Conservation (phyloP, 2,797 vertebrate genomes). For the Phrynocephalus vlangalii region DNA sequence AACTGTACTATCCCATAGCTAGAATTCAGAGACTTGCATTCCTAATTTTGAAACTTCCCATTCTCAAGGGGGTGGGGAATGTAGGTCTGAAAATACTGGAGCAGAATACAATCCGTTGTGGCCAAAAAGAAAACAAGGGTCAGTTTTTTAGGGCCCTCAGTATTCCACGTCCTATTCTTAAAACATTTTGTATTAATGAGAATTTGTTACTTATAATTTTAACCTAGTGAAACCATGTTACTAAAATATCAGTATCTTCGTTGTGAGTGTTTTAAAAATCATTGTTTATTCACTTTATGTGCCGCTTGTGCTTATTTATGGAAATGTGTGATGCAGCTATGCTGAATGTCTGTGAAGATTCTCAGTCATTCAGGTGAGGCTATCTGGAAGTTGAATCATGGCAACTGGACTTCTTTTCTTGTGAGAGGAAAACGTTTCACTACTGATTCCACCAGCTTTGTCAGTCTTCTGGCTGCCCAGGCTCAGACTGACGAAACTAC, state of each 20-base stretch:
- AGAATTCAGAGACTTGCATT: neutral
- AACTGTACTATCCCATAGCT: neutral
- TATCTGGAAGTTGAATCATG: too few species aligned
- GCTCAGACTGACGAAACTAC: too few species aligned
- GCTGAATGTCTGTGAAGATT: too few species aligned
- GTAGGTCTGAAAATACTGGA: neutral
- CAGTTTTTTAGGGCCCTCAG: too few species aligned
- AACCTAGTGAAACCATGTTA: neutral
- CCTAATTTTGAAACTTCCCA: neutral
- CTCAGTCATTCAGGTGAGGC: too few species aligned
- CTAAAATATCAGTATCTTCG: too few species aligned
- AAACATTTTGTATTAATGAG: neutral
- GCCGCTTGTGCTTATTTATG: too few species aligned
- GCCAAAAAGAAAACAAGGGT: neutral
- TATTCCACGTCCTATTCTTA: neutral
- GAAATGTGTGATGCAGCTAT: too few species aligned
- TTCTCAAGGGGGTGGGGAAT: neutral
- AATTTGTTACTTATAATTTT: neutral
- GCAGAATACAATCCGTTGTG: neutral
- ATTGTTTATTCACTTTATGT: conserved; percentile 21
- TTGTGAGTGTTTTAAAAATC: conserved; percentile 19
- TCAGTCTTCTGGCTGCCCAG: too few species aligned
- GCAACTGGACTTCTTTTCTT: too few species aligned
- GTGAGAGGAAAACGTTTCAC: too few species aligned
- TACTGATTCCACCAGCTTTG: too few species aligned